Conservation (phyloP, 2,113 vertebrate species). For the Megatriorchis doriae region DNA sequence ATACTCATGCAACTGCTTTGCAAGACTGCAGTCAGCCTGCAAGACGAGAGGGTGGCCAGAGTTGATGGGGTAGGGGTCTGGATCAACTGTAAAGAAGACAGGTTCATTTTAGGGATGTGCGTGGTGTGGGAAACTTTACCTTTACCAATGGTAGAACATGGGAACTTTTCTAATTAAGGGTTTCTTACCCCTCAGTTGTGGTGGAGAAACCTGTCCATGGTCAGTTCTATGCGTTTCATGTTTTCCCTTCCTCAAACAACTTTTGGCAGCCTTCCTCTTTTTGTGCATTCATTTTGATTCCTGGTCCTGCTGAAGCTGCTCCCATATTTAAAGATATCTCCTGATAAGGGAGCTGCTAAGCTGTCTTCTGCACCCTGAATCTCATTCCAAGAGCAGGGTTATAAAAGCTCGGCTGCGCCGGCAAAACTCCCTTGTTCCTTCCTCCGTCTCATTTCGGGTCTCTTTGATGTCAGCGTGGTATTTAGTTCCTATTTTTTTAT, state of each 20-base stretch:
- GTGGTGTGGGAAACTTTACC: not conserved
- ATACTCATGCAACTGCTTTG: rapidly evolving
- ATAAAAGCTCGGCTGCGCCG: rapidly evolving
- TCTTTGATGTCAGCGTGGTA: not conserved
- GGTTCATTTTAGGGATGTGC: not conserved
- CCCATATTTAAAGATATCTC: rapidly evolving
- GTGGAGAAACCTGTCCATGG: not conserved
- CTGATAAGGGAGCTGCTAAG: not conserved
- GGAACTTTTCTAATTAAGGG: not conserved
- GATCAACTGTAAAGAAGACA: not conserved
- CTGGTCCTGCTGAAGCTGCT: not conserved
- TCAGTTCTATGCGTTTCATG: rapidly evolving
- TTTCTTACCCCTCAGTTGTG: not conserved
- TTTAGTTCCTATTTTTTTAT: not conserved
- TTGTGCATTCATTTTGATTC: not conserved
- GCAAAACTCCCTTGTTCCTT: not conserved
- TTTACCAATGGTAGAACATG: rapidly evolving
- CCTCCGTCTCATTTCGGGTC: rapidly evolving
- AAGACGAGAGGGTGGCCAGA: not conserved
- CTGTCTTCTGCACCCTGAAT: not conserved
- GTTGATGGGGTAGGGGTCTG: not conserved
- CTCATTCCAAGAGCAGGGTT: not conserved
- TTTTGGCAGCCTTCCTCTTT: not conserved
- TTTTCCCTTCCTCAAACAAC: not conserved
- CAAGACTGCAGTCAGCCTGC: rapidly evolving